Evolutionary conservation across 2,888 invertebrate genomes (phyloP).

Genomic region (Caenorhabditis sp.): DNA sequence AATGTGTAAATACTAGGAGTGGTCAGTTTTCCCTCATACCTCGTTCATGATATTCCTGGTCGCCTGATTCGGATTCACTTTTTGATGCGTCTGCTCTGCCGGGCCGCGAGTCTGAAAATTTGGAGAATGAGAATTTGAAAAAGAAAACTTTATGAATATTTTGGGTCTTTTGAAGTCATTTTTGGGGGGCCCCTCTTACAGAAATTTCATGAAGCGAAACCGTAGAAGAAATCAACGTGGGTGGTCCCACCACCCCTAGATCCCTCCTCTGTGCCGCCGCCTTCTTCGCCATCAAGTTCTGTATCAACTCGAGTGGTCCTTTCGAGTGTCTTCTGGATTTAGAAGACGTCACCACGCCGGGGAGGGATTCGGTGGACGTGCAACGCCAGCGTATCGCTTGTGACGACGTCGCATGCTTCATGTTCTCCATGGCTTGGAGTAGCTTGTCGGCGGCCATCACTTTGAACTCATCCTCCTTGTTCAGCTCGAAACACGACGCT

Average conservation of each 20-base stretch:
- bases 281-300: constrained; percentile 42
- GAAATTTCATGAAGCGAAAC: constrained; percentile 64
- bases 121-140: not conserved
- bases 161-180: constrained; percentile 16
- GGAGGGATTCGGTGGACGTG: constrained; percentile 67
- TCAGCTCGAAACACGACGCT: constrained; percentile 63
- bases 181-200: constrained; percentile 38
- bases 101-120: constrained; percentile 54
- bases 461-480: constrained; percentile 75
- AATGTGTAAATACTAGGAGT: constrained; percentile 24
- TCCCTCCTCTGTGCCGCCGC: constrained; percentile 13
- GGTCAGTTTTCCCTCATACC: constrained; percentile 51
- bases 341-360: constrained; percentile 35
- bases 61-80: constrained; percentile 57
- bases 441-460: constrained; percentile 73
- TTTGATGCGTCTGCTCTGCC: constrained; percentile 48
- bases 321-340: constrained; percentile 47
- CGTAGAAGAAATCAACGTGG: constrained; percentile 73
- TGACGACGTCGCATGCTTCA: constrained; percentile 66
- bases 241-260: constrained; percentile 65
- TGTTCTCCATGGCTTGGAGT: constrained; percentile 73
- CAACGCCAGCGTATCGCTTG: constrained; percentile 51
- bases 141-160: not conserved
- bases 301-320: constrained; percentile 57
- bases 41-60: constrained; percentile 75